Base-by-base conservation (phyloP, 2,797 vertebrate genomes). In the Molossus molossus region DNA sequence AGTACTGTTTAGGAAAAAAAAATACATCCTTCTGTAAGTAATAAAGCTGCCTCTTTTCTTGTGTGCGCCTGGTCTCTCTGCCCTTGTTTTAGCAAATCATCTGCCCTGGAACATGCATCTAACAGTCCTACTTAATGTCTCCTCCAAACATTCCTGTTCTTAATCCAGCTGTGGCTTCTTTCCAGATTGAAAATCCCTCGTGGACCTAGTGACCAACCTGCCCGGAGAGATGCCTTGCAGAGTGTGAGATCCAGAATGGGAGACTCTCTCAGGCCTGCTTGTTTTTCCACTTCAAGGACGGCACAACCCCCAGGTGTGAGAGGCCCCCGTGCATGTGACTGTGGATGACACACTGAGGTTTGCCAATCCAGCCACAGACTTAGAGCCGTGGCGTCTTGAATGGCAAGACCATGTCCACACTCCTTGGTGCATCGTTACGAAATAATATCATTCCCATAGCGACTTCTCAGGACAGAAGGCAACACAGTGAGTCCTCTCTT, bases 391-490 rank as follows among this genome's bases (percentile, higher is more conserved):
- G 20, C 29, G 7, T 67, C 55, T 60, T 81, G 53, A 90, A 65
- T 33, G 15, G 45, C 21, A 60, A 83, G 62, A 13, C 37, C 64
- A 67, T 29, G 50, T 84, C 33, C 88, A 67, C 27, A 67, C 29
- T 57, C 27, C 91, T 18, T 9, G 62, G 65, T 73, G 3, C 6
- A 53, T 40, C 2, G 40, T 81, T 88, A 64, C 60, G 37, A 95
- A 91, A 87, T 48, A 93, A 60, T 55, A n/a, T 55, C 8, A 27
- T 62, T 67, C 33, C 10, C 29, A 9, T 6, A 21, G 18, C 20
- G 9, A 80, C 8, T 64, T 94, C 55, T 76, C 83, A 81, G 53
- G 29, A 60, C 10, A 76, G 20, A 87, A 95, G 87, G 62, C 7
- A 81, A 14, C 15, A n/a, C 37, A 48, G 64, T 23, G 17, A 50